These are phyloP conservation scores for Alectoris magna DNA, from an alignment of 2,797 vertebrate genomes.

Conservation along the genomic window DNA sequence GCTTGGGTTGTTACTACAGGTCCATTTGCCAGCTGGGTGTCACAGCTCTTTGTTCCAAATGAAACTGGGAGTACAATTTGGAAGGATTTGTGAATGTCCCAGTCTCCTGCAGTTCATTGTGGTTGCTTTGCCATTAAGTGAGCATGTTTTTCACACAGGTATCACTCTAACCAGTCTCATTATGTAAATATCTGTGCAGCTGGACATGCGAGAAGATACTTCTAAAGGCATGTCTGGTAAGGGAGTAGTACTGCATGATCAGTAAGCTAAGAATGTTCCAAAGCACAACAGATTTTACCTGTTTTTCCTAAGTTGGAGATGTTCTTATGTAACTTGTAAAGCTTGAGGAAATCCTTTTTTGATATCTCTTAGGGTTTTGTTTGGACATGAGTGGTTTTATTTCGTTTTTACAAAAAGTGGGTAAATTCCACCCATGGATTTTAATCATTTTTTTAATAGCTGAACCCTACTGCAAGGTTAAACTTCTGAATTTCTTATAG, in stretches of 20 bases:
- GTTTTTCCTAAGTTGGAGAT: not conserved
- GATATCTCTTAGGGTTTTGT: not conserved
- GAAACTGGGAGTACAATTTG: not conserved
- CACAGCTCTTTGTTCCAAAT: not conserved
- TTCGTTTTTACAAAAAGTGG: not conserved
- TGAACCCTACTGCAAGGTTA: not conserved
- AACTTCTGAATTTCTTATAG: not conserved
- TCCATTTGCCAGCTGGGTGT: not conserved
- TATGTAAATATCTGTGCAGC: not conserved
- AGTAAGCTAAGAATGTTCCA: not conserved
- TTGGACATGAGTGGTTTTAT: not conserved
- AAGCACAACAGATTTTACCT: not conserved
- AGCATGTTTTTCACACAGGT: not conserved
- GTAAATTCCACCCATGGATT: constrained; percentile 1
- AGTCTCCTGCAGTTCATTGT: fast-evolving
- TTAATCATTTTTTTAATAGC: not conserved
- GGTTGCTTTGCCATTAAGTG: not conserved
- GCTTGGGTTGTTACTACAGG: not conserved
- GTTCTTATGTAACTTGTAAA: not conserved
- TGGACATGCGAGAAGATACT: not conserved
- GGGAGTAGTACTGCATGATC: not conserved
- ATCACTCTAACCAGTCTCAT: not conserved
- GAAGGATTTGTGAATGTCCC: not conserved
- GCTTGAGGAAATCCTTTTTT: constrained; percentile 15
- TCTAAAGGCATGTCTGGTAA: not conserved